Evolutionary conservation across 2,888 invertebrate species (phyloP), one percentile per base, ranked within the genome.

Genomic region (Amblyjoppa fuscipennis): DNA sequence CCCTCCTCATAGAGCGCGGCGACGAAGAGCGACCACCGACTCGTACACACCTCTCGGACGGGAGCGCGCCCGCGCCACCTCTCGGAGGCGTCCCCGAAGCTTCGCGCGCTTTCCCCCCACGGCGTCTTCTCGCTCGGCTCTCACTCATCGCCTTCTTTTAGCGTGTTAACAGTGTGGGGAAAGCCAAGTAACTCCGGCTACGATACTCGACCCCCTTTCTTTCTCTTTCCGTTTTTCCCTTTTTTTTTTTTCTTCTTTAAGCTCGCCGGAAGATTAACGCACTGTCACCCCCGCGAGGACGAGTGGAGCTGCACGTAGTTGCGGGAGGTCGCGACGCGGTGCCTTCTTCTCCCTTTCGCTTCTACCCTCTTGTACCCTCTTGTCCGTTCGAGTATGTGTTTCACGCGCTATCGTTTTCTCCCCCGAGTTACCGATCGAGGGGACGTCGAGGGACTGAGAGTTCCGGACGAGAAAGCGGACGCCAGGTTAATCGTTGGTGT

Each of bases 191-290:
- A 81, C 70, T 70, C 41, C 71, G 51, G 34, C 64, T 20, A 51
- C 76, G 59, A 76, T 81, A 88, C 90, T 91, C 91, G 90, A 91
- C 91, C 90, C 85, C 89, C 61, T 70, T 89, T 59, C 28, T 28
- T 59, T 59, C 25, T 59, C 28, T 28, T 11, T 28, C 13, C 28
- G 87, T 85, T 85, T 66, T 84, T 20, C 81, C 80, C 80, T 79
- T 75, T 84, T 20, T 20, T 20, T 20, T 20, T 20, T 20, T 0
- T 20, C 20, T 20, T 73, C 76, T 76, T 81, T 74, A 49, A 64
- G 38, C 76, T 88, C 83, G 70, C 88, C 82, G 79, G 78, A 87
- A 90, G 88, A 91, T 91, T 91, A 91, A 91, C 90, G 88, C 91
- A 88, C 88, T 82, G 83, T 86, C 85, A 80, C 81, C 51, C 79